Base-by-base conservation (phyloP, 2,797 vertebrate genomes). In the Phalanger gymnotis region DNA sequence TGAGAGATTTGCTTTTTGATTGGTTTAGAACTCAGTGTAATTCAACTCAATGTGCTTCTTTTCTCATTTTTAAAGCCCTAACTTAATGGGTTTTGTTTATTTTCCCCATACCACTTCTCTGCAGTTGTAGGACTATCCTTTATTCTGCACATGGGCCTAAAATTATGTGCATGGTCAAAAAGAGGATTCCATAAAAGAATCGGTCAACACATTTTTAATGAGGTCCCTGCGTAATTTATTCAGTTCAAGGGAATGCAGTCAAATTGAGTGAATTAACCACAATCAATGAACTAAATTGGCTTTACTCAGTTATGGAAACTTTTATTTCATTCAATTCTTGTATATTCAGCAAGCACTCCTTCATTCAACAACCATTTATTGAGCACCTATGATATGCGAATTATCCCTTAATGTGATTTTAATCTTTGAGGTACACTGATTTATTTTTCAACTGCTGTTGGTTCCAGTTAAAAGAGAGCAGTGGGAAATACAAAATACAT, bases 61-160 rank as follows among this genome's bases (percentile, higher is more conserved):
- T 81, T 87, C 51, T 47, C n/a, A 14, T 81, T 81, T 66, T 81
- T 81, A 47, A 47, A 81, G 40, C 9, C 40, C 40, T 81, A n/a
- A 81, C 0, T 81, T 81, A 81, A 25, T 22, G 0, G 9, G 10
- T 47, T 87, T 87, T 47, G 5, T 87, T 87, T 87, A 10, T 40
- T 87, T 47, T 87, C 22, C 9, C 47, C 10, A 4, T 47, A 27
- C 22, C 27, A 87, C 22, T 51, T 87, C 19, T 47, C 40, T 27
- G 22, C 4, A 87, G 40, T 87, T 87, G 40, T 27, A 61, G 31
- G 31, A 34, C 31, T 34, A 47, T 47, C 7, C 73, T 87, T 19
- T 81, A 2, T 81, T 97, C 95, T 52, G 52, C 95, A 97, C 91
- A 97, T 97, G 92, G 93, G 53, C 58, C 73, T 94, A 97, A 96